These are phyloP conservation scores for Elephas maximus DNA, from an alignment of 2,113 vertebrate species.

Conservation along the genomic window DNA sequence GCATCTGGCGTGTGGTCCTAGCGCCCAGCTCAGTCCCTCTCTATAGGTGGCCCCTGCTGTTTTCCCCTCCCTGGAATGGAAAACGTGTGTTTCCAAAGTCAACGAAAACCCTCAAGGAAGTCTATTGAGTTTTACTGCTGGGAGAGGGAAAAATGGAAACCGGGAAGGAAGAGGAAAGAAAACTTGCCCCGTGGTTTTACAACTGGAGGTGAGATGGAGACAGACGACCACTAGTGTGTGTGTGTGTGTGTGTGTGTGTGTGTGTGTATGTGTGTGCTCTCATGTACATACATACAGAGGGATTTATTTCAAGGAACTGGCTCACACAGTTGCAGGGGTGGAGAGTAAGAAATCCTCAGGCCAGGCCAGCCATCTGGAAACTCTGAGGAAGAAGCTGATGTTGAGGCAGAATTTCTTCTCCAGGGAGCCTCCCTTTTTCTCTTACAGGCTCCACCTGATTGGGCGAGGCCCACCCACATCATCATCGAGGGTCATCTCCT, in stretches of 20 bases:
- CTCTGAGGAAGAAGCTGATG: neutral
- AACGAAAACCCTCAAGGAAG: neutral
- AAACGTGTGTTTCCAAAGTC: neutral
- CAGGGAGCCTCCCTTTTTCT: neutral
- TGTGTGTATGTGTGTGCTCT: no score
- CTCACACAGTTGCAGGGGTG: neutral
- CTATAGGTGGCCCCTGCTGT: neutral
- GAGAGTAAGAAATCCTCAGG: neutral
- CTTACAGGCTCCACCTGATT: neutral
- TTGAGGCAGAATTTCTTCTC: neutral
- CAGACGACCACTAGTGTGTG: no score
- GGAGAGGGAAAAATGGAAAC: neutral
- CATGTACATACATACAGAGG: neutral
- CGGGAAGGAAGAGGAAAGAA: fast-evolving
- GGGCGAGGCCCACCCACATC: neutral
- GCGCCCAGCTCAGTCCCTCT: neutral
- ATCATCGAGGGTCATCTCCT: neutral
- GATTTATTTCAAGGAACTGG: neutral
- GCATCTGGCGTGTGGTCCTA: neutral
- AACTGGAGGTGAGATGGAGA: no score
- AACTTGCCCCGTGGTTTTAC: fast-evolving
- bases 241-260: no score
- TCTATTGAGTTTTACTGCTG: neutral
- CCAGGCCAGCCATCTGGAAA: neutral
- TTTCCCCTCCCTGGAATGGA: no score